Percentiles rank a stretch among this genome's conserved stretches.
These are phyloP conservation scores for Dryococelus australis DNA, from an alignment of 2,888 invertebrate genomes.

Conservation along the genomic window DNA sequence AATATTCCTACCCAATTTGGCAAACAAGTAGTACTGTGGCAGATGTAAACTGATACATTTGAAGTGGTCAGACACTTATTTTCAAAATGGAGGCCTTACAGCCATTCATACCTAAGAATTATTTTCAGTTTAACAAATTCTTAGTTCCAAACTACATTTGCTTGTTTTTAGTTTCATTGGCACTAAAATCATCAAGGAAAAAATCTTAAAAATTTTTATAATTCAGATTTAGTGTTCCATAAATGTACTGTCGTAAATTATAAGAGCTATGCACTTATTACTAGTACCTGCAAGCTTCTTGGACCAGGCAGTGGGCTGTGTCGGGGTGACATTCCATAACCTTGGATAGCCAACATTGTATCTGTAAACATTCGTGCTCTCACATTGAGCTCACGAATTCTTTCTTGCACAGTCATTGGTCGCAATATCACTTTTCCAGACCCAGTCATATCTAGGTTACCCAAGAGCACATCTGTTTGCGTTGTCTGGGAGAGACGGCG, in stretches of 20 bases:
- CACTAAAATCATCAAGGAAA: neutral
- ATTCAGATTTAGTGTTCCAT: too few species aligned
- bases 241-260: too few species aligned
- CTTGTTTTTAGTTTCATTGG: too few species aligned
- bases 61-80: too few species aligned
- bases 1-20: too few species aligned
- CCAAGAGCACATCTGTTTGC: conserved; percentile 59
- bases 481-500: conserved; percentile 59
- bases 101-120: too few species aligned
- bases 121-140: too few species aligned
- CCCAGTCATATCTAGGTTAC: conserved; percentile 57
- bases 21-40: too few species aligned
- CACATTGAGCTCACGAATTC: conserved; percentile 60
- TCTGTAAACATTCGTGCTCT: conserved; percentile 60
- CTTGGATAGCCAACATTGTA: conserved; percentile 58
- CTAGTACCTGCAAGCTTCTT: conserved; percentile 54
- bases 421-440: conserved; percentile 56
- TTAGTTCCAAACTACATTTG: too few species aligned
- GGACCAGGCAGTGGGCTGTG: conserved; percentile 52
- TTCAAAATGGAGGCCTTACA: too few species aligned
- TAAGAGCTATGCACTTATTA: too few species aligned
- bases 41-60: too few species aligned
- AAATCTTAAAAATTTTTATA: neutral
- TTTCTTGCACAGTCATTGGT: conserved; percentile 58
- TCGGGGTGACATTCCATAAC: conserved; percentile 50